Evolutionary conservation across 2,888 invertebrate genomes (phyloP).

Genomic region (Carterocephalus palaemon): DNA sequence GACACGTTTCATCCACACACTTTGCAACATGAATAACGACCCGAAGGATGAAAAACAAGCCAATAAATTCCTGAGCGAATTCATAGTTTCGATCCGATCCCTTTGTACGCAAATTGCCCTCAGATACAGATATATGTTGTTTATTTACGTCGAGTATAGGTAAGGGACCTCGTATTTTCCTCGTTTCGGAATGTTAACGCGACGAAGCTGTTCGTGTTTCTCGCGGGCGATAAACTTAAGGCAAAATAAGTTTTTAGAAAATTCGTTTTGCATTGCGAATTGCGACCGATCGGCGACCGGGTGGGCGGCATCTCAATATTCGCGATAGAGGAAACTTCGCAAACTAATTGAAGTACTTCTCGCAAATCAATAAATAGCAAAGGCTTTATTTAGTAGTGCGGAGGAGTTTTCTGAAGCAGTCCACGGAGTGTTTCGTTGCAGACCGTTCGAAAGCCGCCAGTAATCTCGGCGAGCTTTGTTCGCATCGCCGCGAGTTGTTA

Average conservation of each 20-base stretch:
- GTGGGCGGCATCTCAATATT: too few species aligned
- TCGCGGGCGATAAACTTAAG: slow-evolving; percentile 22
- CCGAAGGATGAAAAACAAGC: slow-evolving; percentile 18
- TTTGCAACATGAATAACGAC: slow-evolving; percentile 3
- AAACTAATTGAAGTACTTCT: slow-evolving; percentile 54
- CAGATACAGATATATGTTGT: slow-evolving; percentile 29
- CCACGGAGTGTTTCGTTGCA: slow-evolving; percentile 46
- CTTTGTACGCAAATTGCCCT: slow-evolving; percentile 25
- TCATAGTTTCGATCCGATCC: slow-evolving; percentile 13
- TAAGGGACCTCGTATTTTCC: slow-evolving; percentile 27
- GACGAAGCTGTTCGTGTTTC: slow-evolving; percentile 26
- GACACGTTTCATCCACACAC: slow-evolving; percentile 5
- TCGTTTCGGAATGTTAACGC: slow-evolving; percentile 25
- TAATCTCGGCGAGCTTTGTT: slow-evolving; percentile 53
- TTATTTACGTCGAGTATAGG: slow-evolving; percentile 23
- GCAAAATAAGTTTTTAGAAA: slow-evolving; percentile 31
- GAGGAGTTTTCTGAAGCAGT: slow-evolving; percentile 52
- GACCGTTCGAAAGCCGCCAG: slow-evolving; percentile 54
- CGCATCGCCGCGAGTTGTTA: slow-evolving; percentile 44
- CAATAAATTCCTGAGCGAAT: slow-evolving; percentile 8
- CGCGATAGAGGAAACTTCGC: slow-evolving; percentile 38
- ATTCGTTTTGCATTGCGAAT: too few species aligned
- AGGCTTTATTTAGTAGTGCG: slow-evolving; percentile 52
- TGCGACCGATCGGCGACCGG: slow-evolving; percentile 38
- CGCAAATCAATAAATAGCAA: slow-evolving; percentile 52